Evolutionary conservation across 2,888 invertebrate species (phyloP).

Genomic region (Apodemia mormo): DNA sequence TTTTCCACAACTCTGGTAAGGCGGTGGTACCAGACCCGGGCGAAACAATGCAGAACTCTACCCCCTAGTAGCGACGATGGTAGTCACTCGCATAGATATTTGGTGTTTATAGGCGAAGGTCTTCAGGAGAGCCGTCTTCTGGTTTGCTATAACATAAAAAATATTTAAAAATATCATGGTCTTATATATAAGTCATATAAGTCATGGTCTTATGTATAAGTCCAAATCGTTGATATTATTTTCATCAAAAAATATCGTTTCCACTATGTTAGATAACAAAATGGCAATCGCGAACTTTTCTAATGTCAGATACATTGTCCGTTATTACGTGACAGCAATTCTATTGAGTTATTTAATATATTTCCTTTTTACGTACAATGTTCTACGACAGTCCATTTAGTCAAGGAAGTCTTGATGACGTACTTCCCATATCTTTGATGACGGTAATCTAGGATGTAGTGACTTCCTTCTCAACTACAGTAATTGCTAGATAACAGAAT

Average conservation of each 20-base stretch:
- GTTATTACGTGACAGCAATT: not conserved
- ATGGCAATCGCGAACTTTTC: not conserved
- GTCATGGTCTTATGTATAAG: too few relatives aligned
- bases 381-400: not conserved
- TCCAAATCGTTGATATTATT: not conserved
- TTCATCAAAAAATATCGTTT: not conserved
- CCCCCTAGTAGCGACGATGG: too few relatives aligned
- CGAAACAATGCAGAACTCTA: too few relatives aligned
- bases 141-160: too few relatives aligned
- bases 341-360: not conserved
- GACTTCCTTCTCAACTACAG: not conserved
- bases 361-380: not conserved
- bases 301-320: not conserved
- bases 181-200: too few relatives aligned
- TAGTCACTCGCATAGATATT: too few relatives aligned
- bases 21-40: too few relatives aligned
- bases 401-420: not conserved
- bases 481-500: not conserved
- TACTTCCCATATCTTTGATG: not conserved
- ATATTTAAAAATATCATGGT: too few relatives aligned
- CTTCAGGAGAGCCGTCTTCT: too few relatives aligned
- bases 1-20: too few relatives aligned
- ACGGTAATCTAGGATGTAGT: not conserved
- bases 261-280: not conserved
- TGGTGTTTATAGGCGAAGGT: too few relatives aligned